Conservation (phyloP, 2,113 vertebrate species). For the Petaurus breviceps region DNA sequence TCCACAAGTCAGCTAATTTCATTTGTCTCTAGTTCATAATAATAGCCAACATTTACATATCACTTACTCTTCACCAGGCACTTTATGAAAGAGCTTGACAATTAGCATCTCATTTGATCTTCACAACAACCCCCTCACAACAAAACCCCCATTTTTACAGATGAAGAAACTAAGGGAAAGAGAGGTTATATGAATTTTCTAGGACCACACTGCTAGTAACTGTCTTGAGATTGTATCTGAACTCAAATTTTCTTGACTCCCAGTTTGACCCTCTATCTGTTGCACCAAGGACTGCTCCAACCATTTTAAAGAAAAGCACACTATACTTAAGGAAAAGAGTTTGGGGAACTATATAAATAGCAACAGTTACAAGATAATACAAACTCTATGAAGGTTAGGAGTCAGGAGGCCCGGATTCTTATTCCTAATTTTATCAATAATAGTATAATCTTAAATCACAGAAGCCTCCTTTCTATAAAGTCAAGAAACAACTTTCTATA, state of each 20-base stretch:
- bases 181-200: background rate
- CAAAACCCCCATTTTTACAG: constrained; percentile 3
- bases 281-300: background rate
- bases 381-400: background rate
- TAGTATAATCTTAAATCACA: background rate
- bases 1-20: constrained; percentile 23
- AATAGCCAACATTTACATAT: background rate
- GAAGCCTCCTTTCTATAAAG: background rate
- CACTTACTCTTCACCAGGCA: background rate
- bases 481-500: background rate
- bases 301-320: background rate
- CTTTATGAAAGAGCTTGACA: background rate
- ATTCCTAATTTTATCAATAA: background rate
- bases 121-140: background rate
- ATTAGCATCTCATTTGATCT: background rate
- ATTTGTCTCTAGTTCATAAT: constrained; percentile 22
- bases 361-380: constrained; percentile 1
- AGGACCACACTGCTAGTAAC: background rate
- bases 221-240: background rate
- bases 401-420: background rate
- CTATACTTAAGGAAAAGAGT: constrained; percentile 9
- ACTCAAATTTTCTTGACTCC: background rate
- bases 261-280: background rate
- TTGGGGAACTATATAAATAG: constrained; percentile 25
- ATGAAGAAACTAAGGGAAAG: background rate